Evolutionary conservation across 2,113 vertebrate species (phyloP).

Genomic region (Erpornis zantholeuca): DNA sequence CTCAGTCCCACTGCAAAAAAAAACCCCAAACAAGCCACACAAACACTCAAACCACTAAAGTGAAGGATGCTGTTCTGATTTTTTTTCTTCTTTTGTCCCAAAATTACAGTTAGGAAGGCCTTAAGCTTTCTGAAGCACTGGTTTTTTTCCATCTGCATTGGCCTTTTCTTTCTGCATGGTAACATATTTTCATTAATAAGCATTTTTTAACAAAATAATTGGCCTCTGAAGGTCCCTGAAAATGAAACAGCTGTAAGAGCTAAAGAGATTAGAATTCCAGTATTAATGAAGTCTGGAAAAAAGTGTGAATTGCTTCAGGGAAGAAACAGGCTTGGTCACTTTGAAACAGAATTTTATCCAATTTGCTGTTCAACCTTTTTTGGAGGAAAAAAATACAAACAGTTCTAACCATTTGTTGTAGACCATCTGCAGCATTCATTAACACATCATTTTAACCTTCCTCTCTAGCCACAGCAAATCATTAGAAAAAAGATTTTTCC

Average conservation of each 20-base stretch:
- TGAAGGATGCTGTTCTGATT: neutral
- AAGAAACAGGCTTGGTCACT: neutral
- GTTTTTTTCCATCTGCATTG: neutral
- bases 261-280: slow-evolving; percentile 48
- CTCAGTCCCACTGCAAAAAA: neutral
- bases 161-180: slow-evolving; percentile 14
- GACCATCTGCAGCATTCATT: neutral
- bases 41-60: neutral
- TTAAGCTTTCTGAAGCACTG: neutral
- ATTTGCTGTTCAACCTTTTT: neutral
- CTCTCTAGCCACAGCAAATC: neutral
- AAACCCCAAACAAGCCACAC: neutral
- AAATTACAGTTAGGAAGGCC: neutral
- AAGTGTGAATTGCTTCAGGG: neutral
- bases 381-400: neutral
- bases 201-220: slow-evolving; percentile 13
- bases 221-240: slow-evolving; percentile 9
- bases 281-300: slow-evolving; percentile 36
- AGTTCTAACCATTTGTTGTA: neutral
- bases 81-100: neutral
- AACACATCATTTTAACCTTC: neutral
- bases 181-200: slow-evolving; percentile 52
- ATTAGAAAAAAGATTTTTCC: neutral
- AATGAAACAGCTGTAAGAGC: slow-evolving; percentile 47
- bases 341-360: neutral